Evolutionary conservation across 2,113 vertebrate genomes (phyloP).

Genomic region (Casuarius casuarius): DNA sequence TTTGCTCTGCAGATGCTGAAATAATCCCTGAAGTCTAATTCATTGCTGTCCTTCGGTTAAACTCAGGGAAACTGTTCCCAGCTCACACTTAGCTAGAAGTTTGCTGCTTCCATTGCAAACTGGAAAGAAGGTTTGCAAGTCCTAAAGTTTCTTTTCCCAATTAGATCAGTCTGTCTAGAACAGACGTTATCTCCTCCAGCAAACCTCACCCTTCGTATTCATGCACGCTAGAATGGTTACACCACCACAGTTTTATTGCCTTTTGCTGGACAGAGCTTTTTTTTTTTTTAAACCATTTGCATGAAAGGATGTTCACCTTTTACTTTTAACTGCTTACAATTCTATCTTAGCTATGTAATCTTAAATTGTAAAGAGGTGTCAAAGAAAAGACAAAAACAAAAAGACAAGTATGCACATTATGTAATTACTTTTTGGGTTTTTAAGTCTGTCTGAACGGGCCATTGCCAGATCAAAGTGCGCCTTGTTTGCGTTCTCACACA

Average conservation of each 20-base stretch:
- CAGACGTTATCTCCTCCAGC: not conserved
- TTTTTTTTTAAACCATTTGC: not conserved
- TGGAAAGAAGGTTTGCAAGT: not conserved
- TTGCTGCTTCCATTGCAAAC: not conserved
- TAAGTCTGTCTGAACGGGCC: conserved; percentile 87
- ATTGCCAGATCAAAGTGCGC: conserved; percentile 92
- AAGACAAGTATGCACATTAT: not conserved
- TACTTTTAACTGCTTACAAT: not conserved
- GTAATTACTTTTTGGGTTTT: conserved; percentile 90
- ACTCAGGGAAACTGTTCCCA: not conserved
- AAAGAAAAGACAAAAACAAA: not conserved
- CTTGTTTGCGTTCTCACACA: conserved; percentile 92
- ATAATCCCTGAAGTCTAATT: not conserved
- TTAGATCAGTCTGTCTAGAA: not conserved
- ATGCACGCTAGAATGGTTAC: not conserved
- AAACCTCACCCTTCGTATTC: not conserved
- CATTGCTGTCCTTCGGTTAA: not conserved
- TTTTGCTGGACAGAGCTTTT: not conserved
- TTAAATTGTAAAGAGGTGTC: not conserved
- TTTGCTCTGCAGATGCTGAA: not conserved
- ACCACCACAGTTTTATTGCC: not conserved
- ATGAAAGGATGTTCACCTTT: not conserved
- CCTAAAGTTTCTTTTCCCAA: fast-evolving
- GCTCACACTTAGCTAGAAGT: not conserved
- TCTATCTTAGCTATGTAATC: not conserved